Evolutionary conservation across 2,113 vertebrate genomes (phyloP).

Genomic region (Chaenogobius annularis): DNA sequence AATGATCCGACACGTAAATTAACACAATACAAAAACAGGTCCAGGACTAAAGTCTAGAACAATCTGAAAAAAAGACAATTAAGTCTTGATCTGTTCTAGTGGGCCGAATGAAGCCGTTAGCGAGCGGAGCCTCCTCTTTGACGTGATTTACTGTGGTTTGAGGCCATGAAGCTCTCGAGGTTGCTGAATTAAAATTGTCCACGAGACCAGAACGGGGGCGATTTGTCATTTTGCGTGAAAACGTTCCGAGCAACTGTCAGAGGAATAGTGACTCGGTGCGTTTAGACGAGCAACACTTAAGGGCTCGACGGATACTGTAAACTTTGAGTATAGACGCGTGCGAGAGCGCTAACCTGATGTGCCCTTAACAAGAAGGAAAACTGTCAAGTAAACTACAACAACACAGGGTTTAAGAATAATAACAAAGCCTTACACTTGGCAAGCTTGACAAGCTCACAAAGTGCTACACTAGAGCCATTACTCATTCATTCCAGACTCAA

Average conservation of each 20-base stretch:
- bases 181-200: constrained; percentile 2
- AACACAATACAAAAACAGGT: too few species aligned
- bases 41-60: background rate
- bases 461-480: too few species aligned
- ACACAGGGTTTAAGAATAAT: too few species aligned
- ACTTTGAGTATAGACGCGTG: background rate
- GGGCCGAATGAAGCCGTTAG: background rate
- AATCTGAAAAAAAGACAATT: background rate
- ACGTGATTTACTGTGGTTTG: background rate
- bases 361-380: too few species aligned
- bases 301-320: background rate
- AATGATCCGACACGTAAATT: too few species aligned
- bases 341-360: too few species aligned
- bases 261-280: background rate
- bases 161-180: background rate
- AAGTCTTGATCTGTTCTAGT: background rate
- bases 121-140: background rate
- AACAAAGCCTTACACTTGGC: too few species aligned
- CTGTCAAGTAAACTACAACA: too few species aligned
- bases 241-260: background rate
- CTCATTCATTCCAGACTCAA: too few species aligned
- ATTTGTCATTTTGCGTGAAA: background rate
- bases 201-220: background rate
- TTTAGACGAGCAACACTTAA: background rate
- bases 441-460: too few species aligned